Percentiles rank a stretch among this genome's conserved stretches.
Conservation (phyloP, 2,797 vertebrate species). For the Sebastiscus tertius region DNA sequence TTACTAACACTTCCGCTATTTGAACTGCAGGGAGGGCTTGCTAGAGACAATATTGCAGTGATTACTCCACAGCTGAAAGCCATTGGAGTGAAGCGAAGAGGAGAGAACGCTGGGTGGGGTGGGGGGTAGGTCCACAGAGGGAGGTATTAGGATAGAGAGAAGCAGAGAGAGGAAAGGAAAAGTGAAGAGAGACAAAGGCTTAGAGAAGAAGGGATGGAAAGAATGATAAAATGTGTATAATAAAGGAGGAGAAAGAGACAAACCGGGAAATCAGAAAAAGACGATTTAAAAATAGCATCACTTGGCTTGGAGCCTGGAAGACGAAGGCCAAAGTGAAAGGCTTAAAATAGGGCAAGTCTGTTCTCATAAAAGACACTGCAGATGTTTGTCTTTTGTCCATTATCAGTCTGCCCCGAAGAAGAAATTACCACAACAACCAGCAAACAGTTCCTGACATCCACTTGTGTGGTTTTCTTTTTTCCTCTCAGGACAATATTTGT, state of each 20-base stretch:
- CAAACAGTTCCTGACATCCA: constrained; percentile 18
- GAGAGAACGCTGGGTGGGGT: constrained; percentile 37
- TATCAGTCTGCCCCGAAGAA: constrained; percentile 39
- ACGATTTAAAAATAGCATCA: constrained; percentile 47
- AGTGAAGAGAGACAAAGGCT: constrained; percentile 20
- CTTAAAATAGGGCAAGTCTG: not conserved
- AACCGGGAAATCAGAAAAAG: not conserved
- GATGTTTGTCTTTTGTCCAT: constrained; percentile 28
- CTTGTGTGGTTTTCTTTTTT: constrained; percentile 37
- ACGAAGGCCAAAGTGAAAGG: constrained; percentile 28
- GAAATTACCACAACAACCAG: constrained; percentile 31
- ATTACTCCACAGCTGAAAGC: constrained; percentile 82
- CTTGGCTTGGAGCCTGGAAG: constrained; percentile 33
- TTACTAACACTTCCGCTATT: constrained; percentile 55
- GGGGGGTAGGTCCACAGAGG: constrained; percentile 15
- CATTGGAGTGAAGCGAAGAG: constrained; percentile 68
- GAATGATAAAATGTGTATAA: not conserved
- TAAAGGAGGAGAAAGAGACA: not conserved
- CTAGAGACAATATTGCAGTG: constrained; percentile 68
- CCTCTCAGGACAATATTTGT: constrained; percentile 44
- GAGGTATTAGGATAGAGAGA: constrained; percentile 32
- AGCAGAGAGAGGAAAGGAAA: not conserved
- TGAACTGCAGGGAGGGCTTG: constrained; percentile 48
- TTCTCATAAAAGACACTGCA: constrained; percentile 19
- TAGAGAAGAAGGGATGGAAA: constrained; percentile 1